Conservation (phyloP, 2,797 vertebrate genomes). For the Rhinoraja longicauda region DNA sequence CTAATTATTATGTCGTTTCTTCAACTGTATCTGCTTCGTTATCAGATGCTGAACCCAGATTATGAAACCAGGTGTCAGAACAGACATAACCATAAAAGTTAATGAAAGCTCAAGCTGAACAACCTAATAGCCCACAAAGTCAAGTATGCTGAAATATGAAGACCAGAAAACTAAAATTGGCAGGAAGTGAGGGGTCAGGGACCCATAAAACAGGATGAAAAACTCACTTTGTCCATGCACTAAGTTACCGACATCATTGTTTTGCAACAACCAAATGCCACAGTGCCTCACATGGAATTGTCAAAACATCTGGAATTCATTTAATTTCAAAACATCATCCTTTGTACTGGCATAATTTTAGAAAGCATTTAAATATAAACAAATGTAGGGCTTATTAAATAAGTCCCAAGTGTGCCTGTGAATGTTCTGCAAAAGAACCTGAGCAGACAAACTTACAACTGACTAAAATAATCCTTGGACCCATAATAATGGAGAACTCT, state of each 20-base stretch:
- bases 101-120: not conserved
- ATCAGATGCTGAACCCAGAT: slow-evolving; percentile 3
- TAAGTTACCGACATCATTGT: not conserved
- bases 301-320: slow-evolving; percentile 14
- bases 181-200: too few relatives aligned
- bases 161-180: not conserved
- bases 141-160: not conserved
- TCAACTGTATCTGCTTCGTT: not conserved
- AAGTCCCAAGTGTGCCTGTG: not conserved
- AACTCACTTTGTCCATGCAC: not conserved
- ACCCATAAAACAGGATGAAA: not conserved
- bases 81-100: not conserved
- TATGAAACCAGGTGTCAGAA: not conserved
- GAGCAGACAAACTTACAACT: not conserved
- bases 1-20: not conserved
- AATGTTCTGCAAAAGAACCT: slow-evolving; percentile 1
- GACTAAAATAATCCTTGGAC: not conserved
- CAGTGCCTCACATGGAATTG: not conserved
- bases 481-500: not conserved
- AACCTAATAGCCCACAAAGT: not conserved
- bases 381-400: not conserved
- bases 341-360: slow-evolving; percentile 11
- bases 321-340: slow-evolving; percentile 1
- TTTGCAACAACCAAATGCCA: not conserved
- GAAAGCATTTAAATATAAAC: slow-evolving; percentile 19